A percentile compares a stretch with the other conserved stretches of the same genome.
phyloP scores from a whole-genome alignment of 2,113 vertebrate genomes.

The Mesembrinibis cayennensis region DNA sequence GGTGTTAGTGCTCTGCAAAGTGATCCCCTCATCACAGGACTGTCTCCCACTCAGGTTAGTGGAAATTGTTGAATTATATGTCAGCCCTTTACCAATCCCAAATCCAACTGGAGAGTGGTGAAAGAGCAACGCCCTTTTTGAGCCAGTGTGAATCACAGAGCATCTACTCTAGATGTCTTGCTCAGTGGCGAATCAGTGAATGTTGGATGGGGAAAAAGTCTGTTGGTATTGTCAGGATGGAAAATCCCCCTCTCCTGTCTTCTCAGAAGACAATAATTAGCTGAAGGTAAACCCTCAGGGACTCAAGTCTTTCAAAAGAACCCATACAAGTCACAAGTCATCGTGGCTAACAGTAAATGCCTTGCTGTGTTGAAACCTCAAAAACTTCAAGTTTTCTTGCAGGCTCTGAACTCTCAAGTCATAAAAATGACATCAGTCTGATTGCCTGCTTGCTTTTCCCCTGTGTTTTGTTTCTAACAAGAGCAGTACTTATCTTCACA shows the following conservation, averaged over 20 bases:
- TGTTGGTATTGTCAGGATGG: not conserved
- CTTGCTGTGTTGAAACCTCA: not conserved
- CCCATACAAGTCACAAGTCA: not conserved
- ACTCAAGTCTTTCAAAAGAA: not conserved
- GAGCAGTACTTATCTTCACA: not conserved
- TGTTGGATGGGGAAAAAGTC: not conserved
- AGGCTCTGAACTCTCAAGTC: not conserved
- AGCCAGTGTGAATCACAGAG: not conserved
- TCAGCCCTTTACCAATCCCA: not conserved
- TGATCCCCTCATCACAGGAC: not conserved
- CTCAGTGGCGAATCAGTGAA: not conserved
- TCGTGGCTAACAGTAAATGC: not conserved
- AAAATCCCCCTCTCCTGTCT: not conserved
- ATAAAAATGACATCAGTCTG: not conserved
- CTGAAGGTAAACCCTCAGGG: not conserved
- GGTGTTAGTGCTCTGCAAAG: not conserved
- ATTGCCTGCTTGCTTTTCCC: not conserved
- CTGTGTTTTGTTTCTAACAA: not conserved
- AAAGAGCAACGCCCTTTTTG: not conserved
- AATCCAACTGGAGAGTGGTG: not conserved
- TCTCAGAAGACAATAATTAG: not conserved
- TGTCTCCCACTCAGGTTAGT: not conserved
- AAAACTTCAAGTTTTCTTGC: not conserved
- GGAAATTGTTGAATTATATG: not conserved
- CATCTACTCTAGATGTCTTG: not conserved